Evolutionary conservation across 2,797 vertebrate genomes (phyloP), one percentile per base, ranked within the genome.

Genomic region (Cyclopterus lumpus): DNA sequence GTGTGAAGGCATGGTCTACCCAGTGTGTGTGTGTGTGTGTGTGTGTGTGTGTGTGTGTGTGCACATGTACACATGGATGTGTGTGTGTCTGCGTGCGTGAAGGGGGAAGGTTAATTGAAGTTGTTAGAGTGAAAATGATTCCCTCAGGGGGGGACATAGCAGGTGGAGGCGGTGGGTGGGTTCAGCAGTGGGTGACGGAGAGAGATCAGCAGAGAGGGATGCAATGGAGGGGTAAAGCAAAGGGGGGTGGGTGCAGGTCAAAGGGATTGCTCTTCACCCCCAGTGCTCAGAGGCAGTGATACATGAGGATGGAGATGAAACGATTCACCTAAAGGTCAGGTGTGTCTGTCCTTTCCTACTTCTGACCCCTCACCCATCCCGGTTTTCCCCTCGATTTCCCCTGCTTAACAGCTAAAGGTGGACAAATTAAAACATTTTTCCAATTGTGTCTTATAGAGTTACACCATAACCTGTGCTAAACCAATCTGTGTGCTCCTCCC

Each of bases 41-140:
- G 79, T 44, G 53, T 63, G 75, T 58, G 70, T 65, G 28, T 48
- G 26, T 53, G 49, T 64, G 30, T 20, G 34, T 1, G 73, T 0
- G 62, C 24, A 49, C 9, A 8, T 1, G 62, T 28, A 54, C 9
- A 8, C 8, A 49, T 18, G 8, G 2, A 1, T 44, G 63, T 5
- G 12, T 73, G 74, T 65, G 67, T 61, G 75, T 40, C 38, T 63
- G 78, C 10, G 80, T 71, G 87, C 73, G 66, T 79, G 84, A 77
- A 77, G 67, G 87, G 83, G 83, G 90, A 84, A 89, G 93, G 93
- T 95, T 95, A 95, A 94, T 94, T 94, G 93, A 93, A 93, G 91
- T 91, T 91, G 88, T 93, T 93, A 90, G 89, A 93, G 90, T 88
- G 88, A 93, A 92, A 94, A 93, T 80, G 75, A 92, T 91, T 92